Base-by-base conservation (phyloP, 2,888 invertebrate species). In the Dusona sp. region DNA sequence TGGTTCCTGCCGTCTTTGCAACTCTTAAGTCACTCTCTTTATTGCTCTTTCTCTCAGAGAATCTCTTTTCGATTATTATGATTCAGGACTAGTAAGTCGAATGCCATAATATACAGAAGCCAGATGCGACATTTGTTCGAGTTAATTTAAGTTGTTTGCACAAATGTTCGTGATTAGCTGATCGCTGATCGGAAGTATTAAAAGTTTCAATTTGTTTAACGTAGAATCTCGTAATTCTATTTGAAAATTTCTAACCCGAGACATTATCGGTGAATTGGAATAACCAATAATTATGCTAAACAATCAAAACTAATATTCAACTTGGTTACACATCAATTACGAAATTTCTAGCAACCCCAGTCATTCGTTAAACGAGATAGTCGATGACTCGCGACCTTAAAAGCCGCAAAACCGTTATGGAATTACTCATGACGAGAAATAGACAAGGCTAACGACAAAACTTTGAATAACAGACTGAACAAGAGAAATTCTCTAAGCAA, bases 331-430 rank as follows among this genome's bases (percentile, higher is more conserved):
- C 8, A 33, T 36, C 19, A 38, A 42, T 42, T 16, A 22, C 8
- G n/a, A 65, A n/a, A 36, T 36, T 54, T 22, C 6, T 22, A 54
- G 51, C 33, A 19, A 11, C 13, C 45, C 22, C 13, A 25, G 45
- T 48, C 3, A 2, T 29, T 57, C 29, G 73, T n/a, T 33, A 54
- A 19, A 54, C 54, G 57, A 48, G 54, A 19, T 38, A 70, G 38
- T 33, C 61, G 75, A 82, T 57, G 77, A 84, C 80, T 79, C 78
- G 57, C 74, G 85, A 68, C 79, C 73, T 82, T 79, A 79, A 61
- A 65, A 68, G 74, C 54, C 79, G 79, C 57, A 33, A 79, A 79
- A 85, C 82, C 85, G 85, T 85, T 85, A 83, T 82, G 22, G 57
- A 79, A 75, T 82, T 74, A 79, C 74, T 68, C 51, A 74, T 61